These are phyloP conservation scores for Rhamnusium bicolor DNA, from an alignment of 2,888 invertebrate species.

Conservation along the genomic window DNA sequence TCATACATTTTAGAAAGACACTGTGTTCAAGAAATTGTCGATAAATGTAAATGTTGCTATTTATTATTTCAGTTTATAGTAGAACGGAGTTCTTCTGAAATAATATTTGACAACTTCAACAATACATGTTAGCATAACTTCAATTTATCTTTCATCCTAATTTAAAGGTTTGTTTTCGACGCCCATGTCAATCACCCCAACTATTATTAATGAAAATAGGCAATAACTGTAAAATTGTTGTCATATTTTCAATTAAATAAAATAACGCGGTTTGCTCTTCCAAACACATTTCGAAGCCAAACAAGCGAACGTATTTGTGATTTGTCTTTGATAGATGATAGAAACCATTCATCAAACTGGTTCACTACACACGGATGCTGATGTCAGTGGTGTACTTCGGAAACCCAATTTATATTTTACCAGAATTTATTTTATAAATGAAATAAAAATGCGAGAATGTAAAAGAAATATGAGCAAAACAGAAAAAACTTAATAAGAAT, in stretches of 20 bases:
- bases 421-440: no score
- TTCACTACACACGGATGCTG: slow-evolving; percentile 61
- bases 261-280: slow-evolving; percentile 56
- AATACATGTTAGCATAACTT: no score
- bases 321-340: slow-evolving; percentile 72
- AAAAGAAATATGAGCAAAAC: neutral
- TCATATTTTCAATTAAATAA: slow-evolving; percentile 59
- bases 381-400: slow-evolving; percentile 40
- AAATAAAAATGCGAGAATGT: neutral
- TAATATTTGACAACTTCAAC: no score
- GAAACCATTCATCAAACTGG: slow-evolving; percentile 68
- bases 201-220: slow-evolving; percentile 35
- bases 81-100: no score
- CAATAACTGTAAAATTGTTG: slow-evolving; percentile 52
- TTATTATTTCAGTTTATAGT: no score
- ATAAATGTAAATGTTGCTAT: no score
- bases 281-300: slow-evolving; percentile 55
- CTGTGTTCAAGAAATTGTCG: no score
- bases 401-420: neutral
- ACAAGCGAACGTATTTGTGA: slow-evolving; percentile 64
- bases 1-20: no score
- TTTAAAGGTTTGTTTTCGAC: neutral
- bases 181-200: neutral
- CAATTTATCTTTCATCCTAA: neutral
- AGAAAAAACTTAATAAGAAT: no score